Percentiles rank a stretch among this genome's conserved stretches.
Evolutionary conservation across 2,888 invertebrate genomes (phyloP).

Genomic region (Chalcosyrphus nemorum): DNA sequence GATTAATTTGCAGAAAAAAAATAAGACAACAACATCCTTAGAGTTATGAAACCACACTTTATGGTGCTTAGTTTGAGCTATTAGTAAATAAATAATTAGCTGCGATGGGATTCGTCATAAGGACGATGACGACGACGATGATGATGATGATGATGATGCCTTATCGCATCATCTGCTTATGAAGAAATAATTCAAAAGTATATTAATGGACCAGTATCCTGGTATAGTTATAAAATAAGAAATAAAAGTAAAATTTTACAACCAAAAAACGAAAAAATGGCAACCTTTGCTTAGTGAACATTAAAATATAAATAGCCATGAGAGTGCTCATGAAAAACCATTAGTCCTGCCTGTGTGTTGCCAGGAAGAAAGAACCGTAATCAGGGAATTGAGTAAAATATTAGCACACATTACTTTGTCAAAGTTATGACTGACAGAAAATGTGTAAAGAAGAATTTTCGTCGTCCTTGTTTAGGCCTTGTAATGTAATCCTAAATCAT

Average conservation of each 20-base stretch:
- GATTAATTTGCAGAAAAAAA: slow-evolving; percentile 16
- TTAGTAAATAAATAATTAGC: neutral
- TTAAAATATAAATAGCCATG: neutral
- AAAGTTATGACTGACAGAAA: neutral
- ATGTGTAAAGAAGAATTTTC: neutral
- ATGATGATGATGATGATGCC: too few species aligned
- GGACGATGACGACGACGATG: too few species aligned
- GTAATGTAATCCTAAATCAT: slow-evolving; percentile 3
- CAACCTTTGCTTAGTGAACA: neutral
- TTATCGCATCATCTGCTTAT: neutral
- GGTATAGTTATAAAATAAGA: neutral
- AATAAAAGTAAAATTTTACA: neutral
- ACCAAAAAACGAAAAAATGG: neutral
- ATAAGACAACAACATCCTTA: too few species aligned
- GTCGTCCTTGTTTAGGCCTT: neutral
- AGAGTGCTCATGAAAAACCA: neutral
- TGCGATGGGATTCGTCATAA: neutral
- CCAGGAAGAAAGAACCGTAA: neutral
- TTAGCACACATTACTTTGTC: neutral
- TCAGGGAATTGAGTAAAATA: neutral
- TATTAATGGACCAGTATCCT: neutral
- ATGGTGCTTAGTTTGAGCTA: neutral
- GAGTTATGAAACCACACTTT: neutral
- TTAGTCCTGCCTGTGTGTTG: neutral
- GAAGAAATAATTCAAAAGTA: neutral